phyloP scores from a whole-genome alignment of 2,888 invertebrate species.

The Platycheirus rosarum region DNA sequence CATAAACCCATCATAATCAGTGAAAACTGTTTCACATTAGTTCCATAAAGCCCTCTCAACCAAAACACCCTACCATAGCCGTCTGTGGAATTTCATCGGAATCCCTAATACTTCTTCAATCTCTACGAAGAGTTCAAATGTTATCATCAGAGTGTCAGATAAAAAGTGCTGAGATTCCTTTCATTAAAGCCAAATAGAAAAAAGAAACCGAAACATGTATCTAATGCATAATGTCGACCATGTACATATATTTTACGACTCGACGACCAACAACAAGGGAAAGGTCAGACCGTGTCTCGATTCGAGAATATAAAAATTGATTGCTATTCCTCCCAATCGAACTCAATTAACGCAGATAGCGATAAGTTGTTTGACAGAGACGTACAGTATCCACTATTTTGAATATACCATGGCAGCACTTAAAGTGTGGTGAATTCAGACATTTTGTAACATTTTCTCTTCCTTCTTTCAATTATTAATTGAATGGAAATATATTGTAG shows the following conservation, averaged over 20 bases:
- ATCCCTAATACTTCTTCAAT: conserved; percentile 11
- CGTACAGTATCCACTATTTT: not conserved
- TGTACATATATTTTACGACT: not conserved
- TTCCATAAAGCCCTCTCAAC: conserved; percentile 18
- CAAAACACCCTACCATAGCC: not conserved
- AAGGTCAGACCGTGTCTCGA: conserved; percentile 49
- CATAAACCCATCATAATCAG: conserved; percentile 46
- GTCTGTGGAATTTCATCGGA: conserved; percentile 28
- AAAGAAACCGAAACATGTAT: conserved; percentile 39
- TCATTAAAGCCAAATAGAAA: not conserved
- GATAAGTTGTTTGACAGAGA: conserved; percentile 35
- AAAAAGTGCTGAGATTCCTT: conserved; percentile 42
- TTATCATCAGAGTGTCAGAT: conserved; percentile 62
- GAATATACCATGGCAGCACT: conserved; percentile 42
- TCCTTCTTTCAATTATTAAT: not conserved
- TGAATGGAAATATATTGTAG: not conserved
- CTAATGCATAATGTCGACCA: not conserved
- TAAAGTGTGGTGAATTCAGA: conserved; percentile 9
- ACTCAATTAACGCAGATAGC: conserved; percentile 31
- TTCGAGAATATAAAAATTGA: conserved; percentile 43
- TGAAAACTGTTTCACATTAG: conserved; percentile 64
- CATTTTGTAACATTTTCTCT: not conserved
- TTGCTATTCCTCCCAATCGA: conserved; percentile 42
- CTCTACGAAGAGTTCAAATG: conserved; percentile 61
- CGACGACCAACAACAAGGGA: conserved; percentile 13